Conservation (phyloP, 2,888 invertebrate genomes). For the Scelioninae gen. 2 region DNA sequence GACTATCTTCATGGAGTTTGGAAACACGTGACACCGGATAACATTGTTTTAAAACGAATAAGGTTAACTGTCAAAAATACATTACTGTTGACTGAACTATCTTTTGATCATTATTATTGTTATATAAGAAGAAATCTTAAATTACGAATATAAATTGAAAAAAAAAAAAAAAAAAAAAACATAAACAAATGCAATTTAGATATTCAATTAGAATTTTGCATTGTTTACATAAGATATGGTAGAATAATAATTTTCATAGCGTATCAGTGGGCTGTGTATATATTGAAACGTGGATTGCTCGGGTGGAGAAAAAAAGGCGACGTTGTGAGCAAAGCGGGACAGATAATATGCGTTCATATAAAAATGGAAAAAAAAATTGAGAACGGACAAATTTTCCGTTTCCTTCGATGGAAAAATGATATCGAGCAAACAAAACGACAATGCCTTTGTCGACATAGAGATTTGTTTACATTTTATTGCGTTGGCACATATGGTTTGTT, state of each 20-base stretch:
- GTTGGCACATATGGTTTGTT: background rate
- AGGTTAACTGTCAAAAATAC: slow-evolving; percentile 79
- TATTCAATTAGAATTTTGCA: slow-evolving; percentile 1
- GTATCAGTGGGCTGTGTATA: slow-evolving; percentile 22
- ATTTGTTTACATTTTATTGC: background rate
- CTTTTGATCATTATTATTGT: no score
- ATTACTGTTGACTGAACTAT: no score
- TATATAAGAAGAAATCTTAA: no score
- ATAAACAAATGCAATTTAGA: no score
- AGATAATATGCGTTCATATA: background rate
- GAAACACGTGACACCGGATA: slow-evolving; percentile 87
- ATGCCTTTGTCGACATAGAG: slow-evolving; percentile 6
- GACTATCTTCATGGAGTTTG: slow-evolving; percentile 94
- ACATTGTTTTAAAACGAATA: slow-evolving; percentile 88
- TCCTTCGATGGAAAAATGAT: background rate
- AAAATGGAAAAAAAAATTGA: background rate
- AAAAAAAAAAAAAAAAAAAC: no score
- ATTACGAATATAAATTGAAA: no score
- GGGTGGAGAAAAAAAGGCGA: background rate
- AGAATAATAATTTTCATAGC: slow-evolving; percentile 28
- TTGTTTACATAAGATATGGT: slow-evolving; percentile 7
- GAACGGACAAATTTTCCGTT: slow-evolving; percentile 18
- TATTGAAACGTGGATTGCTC: slow-evolving; percentile 6
- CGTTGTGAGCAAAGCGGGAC: background rate
- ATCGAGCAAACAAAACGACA: background rate